Base-by-base conservation (phyloP, 2,113 vertebrate species). In the Hippocampus comes region DNA sequence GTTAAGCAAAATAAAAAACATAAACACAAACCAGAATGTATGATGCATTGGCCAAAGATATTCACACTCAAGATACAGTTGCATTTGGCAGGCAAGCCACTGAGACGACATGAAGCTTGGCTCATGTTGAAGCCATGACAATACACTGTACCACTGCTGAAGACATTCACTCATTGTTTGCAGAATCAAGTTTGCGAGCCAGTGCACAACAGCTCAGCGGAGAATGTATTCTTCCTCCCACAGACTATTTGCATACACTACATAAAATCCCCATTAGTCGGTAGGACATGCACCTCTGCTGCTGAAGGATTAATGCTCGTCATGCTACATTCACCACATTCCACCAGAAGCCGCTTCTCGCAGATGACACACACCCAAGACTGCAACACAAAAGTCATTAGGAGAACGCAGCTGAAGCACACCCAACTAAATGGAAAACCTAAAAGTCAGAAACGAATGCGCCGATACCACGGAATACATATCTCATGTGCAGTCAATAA, bases 201-300 rank as follows among this genome's bases (percentile, higher is more conserved):
- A 55, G 56, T 30, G 65, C 56, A 55, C 78, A 74, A 82, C 53
- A 69, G 74, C 70, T 76, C 72, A 64, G 73, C 60, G 0, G 3
- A 71, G 72, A 79, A 78, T 86, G 68, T 74, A 86, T 79, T 82
- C 72, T 76, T 73, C 53, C 70, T 42, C 71, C 34, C 46, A 84
- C 77, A 57, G 68, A 69, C 70, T 76, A 87, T 91, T 91, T 90
- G 84, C 87, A 88, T 90, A 72, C 67, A 60, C 78, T 83, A 87
- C 87, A 90, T 86, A 73, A 89, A 91, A 85, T 83, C 76, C 79
- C 78, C 83, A 84, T 86, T 86, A 88, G 83, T 71, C 67, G 76
- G 86, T 64, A 71, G 81, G 81, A 86, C 76, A 53, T 76, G 78
- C 77, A 84, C 66, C 73, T 82, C 69, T 67, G 65, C 78, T 72